Evolutionary conservation across 2,888 invertebrate genomes (phyloP).

Genomic region (Drosophila hawaiiensis): DNA sequence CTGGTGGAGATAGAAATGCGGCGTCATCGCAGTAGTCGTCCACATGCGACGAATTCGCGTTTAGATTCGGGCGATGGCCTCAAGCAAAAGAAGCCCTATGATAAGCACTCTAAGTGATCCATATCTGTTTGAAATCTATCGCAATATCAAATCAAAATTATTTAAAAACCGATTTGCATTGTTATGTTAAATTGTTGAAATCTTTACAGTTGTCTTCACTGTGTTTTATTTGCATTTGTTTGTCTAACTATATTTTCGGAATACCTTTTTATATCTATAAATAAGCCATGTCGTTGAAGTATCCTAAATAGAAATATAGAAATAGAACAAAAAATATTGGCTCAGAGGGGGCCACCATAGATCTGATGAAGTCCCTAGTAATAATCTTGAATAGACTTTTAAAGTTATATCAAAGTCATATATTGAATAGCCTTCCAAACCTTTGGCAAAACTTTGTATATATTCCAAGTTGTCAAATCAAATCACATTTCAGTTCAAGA

Average conservation of each 20-base stretch:
- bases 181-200: conserved; percentile 37
- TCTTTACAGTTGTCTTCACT: conserved; percentile 10
- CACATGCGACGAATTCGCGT: neutral
- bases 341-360: neutral
- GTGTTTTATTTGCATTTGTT: conserved; percentile 14
- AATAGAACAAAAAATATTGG: neutral
- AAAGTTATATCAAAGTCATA: neutral
- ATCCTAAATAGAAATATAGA: neutral
- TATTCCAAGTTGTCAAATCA: neutral
- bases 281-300: neutral
- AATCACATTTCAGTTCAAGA: neutral
- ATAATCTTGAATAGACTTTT: neutral
- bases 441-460: neutral
- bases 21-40: conserved; percentile 10
- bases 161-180: conserved; percentile 2
- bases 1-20: conserved; percentile 17
- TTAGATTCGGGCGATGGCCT: conserved; percentile 19
- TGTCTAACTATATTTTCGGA: neutral
- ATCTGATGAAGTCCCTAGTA: neutral
- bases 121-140: neutral
- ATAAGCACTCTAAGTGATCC: conserved; percentile 29
- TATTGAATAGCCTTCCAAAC: neutral
- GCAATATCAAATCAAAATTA: conserved; percentile 31
- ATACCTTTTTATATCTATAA: neutral
- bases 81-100: conserved; percentile 14